phyloP scores from a whole-genome alignment of 2,113 vertebrate genomes.

The Hoplias malabaricus region DNA sequence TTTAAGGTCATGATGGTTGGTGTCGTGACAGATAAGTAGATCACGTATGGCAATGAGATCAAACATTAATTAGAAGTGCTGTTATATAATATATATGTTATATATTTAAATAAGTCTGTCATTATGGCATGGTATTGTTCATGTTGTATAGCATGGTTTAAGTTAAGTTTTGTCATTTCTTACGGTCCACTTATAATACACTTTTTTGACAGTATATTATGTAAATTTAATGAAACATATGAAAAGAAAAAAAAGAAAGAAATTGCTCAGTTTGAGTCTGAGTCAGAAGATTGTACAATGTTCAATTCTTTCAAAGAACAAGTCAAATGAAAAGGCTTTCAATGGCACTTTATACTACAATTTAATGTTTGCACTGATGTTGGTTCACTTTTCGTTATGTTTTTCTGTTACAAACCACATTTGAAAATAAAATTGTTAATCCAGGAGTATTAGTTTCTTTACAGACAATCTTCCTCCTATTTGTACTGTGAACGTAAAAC shows the following conservation, averaged over 20 bases:
- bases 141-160: too few relatives aligned
- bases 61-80: too few relatives aligned
- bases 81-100: too few relatives aligned
- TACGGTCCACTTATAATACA: background rate
- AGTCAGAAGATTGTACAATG: background rate
- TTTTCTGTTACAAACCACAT: slow-evolving; percentile 2
- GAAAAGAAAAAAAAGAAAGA: background rate
- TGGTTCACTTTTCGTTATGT: background rate
- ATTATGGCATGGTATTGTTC: too few relatives aligned
- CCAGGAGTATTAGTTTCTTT: background rate
- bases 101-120: too few relatives aligned
- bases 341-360: slow-evolving; percentile 33
- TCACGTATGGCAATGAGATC: too few relatives aligned
- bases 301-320: background rate
- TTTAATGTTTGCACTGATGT: slow-evolving; percentile 29
- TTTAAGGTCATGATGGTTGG: too few relatives aligned
- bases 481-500: background rate
- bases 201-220: background rate
- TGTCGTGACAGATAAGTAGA: too few relatives aligned
- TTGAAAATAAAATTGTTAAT: slow-evolving; percentile 6
- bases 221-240: slow-evolving; percentile 15
- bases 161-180: too few relatives aligned
- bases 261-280: too few relatives aligned
- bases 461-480: background rate
- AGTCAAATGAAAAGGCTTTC: background rate